Evolutionary conservation across 2,113 vertebrate genomes (phyloP).

Genomic region (Erythrolamprus reginae): DNA sequence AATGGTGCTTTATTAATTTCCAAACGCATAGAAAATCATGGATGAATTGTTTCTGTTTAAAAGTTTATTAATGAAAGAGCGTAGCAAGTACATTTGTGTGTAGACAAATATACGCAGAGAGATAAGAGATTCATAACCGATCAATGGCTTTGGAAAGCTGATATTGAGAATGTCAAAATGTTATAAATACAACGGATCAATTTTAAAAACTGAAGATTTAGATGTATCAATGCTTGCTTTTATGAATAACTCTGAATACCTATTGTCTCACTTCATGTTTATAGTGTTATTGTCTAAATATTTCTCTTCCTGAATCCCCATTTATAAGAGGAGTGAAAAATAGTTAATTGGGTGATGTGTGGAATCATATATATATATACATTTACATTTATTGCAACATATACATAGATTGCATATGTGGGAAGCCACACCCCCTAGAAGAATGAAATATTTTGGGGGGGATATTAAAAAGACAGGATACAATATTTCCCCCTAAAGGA

Average conservation of each 20-base stretch:
- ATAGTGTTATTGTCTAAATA: not conserved
- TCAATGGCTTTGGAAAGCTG: not conserved
- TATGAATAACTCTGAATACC: not conserved
- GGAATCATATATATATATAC: not conserved
- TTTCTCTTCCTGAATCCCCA: not conserved
- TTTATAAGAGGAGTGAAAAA: not conserved
- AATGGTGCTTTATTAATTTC: not conserved
- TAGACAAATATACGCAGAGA: not conserved
- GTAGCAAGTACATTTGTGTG: not conserved
- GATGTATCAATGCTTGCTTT: not conserved
- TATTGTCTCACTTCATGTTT: not conserved
- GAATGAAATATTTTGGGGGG: no score
- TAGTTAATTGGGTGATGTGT: not conserved
- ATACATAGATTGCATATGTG: not conserved
- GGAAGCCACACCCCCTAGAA: no score
- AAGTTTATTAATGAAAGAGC: not conserved
- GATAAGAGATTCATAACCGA: not conserved
- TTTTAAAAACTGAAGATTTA: not conserved
- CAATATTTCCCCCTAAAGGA: no score
- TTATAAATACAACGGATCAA: not conserved
- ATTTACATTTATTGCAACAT: not conserved
- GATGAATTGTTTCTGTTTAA: not conserved
- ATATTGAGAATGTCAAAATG: not conserved
- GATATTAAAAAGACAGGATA: no score
- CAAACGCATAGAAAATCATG: not conserved